Percentiles rank a stretch among this genome's conserved stretches.
These are phyloP conservation scores for Embiotoca jacksoni DNA, from an alignment of 2,113 vertebrate genomes.

Conservation along the genomic window DNA sequence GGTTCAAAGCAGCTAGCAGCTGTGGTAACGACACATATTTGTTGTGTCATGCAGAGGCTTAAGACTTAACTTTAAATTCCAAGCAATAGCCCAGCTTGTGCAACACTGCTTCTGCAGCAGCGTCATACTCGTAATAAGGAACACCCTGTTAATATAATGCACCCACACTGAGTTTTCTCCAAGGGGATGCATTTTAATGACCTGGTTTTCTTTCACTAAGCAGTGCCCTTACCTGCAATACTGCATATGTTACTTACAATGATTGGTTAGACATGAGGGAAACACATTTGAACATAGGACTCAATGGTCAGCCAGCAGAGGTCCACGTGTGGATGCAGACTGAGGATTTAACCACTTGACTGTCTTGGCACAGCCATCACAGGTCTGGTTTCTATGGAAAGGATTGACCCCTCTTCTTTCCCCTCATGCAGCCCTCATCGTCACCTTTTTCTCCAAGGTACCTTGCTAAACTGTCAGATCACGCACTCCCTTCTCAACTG, in stretches of 20 bases:
- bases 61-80: slow-evolving; percentile 64
- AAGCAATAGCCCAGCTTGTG: slow-evolving; percentile 43
- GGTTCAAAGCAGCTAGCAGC: slow-evolving; percentile 53
- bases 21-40: slow-evolving; percentile 47
- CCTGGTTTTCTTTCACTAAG: slow-evolving; percentile 45
- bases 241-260: slow-evolving; percentile 25
- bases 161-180: slow-evolving; percentile 50
- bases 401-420: slow-evolving; percentile 42
- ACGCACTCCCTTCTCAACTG: slow-evolving; percentile 36
- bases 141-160: slow-evolving; percentile 55
- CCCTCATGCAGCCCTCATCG: slow-evolving; percentile 7
- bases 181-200: slow-evolving; percentile 65
- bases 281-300: slow-evolving; percentile 4
- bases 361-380: slow-evolving; percentile 17
- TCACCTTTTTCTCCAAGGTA: slow-evolving; percentile 37
- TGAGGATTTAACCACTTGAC: slow-evolving; percentile 45
- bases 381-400: slow-evolving; percentile 29
- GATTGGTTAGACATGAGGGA: slow-evolving; percentile 13
- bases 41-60: slow-evolving; percentile 67
- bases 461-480: slow-evolving; percentile 36
- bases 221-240: slow-evolving; percentile 37
- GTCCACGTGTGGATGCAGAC: slow-evolving; percentile 23
- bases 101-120: slow-evolving; percentile 33
- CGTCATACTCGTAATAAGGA: slow-evolving; percentile 57
- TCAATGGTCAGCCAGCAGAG: slow-evolving; percentile 8